Conservation (phyloP, 2,113 vertebrate genomes). For the Peucedramus taeniatus region DNA sequence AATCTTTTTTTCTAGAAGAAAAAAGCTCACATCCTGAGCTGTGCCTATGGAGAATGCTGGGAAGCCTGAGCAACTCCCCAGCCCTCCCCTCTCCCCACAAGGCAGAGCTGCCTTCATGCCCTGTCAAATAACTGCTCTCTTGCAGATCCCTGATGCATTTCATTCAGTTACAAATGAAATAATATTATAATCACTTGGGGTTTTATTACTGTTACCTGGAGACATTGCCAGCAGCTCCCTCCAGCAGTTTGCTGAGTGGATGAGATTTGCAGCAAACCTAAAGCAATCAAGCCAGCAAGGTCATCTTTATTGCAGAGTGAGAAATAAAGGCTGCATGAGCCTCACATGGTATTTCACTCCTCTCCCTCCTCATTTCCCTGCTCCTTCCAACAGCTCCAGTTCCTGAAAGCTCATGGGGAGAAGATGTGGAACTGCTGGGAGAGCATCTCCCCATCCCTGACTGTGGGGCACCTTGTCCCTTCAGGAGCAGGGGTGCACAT, state of each 20-base stretch:
- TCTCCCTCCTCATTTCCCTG: background rate
- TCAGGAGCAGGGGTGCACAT: background rate
- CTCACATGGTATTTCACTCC: background rate
- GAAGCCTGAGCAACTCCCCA: background rate
- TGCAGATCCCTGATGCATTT: background rate
- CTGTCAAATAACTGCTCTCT: background rate
- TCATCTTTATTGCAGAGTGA: background rate
- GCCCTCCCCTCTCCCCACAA: background rate
- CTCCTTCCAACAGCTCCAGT: background rate
- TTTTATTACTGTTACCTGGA: constrained; percentile 1
- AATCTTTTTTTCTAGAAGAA: constrained; percentile 4
- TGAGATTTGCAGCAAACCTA: background rate
- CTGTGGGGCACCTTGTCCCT: background rate
- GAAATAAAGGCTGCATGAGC: background rate
- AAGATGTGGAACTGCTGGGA: background rate
- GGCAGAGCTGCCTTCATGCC: background rate
- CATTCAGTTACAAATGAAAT: background rate
- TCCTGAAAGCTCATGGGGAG: background rate
- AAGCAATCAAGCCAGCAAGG: background rate
- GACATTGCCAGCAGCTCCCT: background rate
- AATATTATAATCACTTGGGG: background rate
- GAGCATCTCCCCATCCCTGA: background rate
- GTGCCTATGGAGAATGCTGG: background rate
- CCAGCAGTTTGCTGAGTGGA: background rate
- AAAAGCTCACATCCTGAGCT: background rate